Base-by-base conservation (phyloP, 2,888 invertebrate genomes). In the Aquatica leii region DNA sequence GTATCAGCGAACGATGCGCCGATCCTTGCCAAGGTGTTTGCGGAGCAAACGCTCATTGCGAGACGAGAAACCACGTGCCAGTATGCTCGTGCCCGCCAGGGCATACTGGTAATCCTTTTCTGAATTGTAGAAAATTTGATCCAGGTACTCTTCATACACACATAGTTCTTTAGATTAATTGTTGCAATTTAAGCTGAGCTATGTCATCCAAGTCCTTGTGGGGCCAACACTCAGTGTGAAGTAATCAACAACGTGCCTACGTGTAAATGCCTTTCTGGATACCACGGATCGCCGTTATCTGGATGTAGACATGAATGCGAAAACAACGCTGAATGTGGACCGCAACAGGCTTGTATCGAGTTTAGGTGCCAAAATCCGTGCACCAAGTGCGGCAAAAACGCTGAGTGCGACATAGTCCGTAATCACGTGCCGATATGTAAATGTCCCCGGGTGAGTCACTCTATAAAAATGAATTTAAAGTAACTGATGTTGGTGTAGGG, bases 231-330 rank as follows among this genome's bases (percentile, higher is more conserved):
- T 0, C 88, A 90, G 54, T 94, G 94, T 78, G 90, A 91, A 76
- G 91, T 92, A 8, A 83, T 89, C 43, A 90, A 90, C 77, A 87
- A 87, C 69, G 87, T 91, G 14, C 91, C 93, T 0, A 89, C 91
- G 8, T 95, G 95, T 76, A 89, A 89, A 52, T 95, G 94, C 73
- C 80, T 90, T 51, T 87, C 90, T 40, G 90, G 93, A 74, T 91
- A 85, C 82, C 81, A 88, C 82, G 94, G 94, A 46, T 90, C 91
- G 67, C 92, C 94, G 8, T 77, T 92, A 51, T 79, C 83, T 20
- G 93, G 93, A 1, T 95, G 94, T 75, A 87, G 89, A 9, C 94
- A 93, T 76, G 94, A 94, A 81, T 94, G 93, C 75, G 93, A 93
- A 59, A 86, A 86, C 6, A 92, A 93, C 76, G 82, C 84, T 20